Conservation (phyloP, 2,888 invertebrate genomes). For the Acanthosepion pharaonis region DNA sequence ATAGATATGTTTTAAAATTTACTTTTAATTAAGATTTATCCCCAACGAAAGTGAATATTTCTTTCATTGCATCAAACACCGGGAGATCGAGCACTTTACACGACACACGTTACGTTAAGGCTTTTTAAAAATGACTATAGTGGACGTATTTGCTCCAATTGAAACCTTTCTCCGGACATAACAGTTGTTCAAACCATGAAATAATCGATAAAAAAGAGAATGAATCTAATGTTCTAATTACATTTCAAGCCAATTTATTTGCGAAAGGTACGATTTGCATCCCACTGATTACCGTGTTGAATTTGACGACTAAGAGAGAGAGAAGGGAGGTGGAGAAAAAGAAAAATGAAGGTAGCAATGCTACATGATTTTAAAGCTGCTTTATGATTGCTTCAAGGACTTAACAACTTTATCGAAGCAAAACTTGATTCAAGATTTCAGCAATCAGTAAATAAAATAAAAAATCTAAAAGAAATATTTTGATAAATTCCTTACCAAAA, state of each 20-base stretch:
- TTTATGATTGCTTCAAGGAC: background rate
- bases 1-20: background rate
- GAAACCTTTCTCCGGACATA: background rate
- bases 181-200: background rate
- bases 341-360: background rate
- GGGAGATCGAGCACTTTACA: background rate
- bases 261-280: background rate
- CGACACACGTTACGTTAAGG: background rate
- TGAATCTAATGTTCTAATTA: background rate
- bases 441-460: background rate
- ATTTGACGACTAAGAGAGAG: conserved; percentile 17
- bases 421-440: background rate
- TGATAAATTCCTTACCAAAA: conserved; percentile 1
- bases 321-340: background rate
- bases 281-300: background rate
- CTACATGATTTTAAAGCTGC: background rate
- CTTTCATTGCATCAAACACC: background rate
- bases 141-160: background rate
- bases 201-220: background rate
- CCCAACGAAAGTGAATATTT: background rate
- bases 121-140: background rate
- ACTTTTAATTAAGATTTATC: background rate
- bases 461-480: background rate
- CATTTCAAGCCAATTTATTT: background rate
- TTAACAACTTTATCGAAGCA: background rate